phyloP scores from a whole-genome alignment of 2,797 vertebrate genomes.

The Platyrinchus mystaceus region DNA sequence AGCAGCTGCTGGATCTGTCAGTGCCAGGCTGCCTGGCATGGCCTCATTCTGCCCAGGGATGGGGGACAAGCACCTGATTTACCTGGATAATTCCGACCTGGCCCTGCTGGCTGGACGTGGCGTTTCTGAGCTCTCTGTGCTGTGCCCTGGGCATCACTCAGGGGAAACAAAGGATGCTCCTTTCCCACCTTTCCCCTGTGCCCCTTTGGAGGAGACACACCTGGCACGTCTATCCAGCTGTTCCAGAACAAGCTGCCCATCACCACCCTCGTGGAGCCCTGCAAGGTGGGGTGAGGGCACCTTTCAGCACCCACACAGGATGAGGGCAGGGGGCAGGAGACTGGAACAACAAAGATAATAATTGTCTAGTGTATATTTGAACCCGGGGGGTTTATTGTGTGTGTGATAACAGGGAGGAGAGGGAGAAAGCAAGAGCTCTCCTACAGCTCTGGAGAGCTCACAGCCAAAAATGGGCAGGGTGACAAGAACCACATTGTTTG shows the following conservation, averaged over 20 bases:
- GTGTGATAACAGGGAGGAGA: background rate
- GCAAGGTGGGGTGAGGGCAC: background rate
- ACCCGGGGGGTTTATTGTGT: background rate
- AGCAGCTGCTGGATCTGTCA: background rate
- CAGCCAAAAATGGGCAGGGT: background rate
- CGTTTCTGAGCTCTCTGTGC: too few species aligned
- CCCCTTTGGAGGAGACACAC: accelerated
- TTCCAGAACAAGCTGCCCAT: background rate
- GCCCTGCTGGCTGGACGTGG: too few species aligned
- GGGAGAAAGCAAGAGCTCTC: background rate
- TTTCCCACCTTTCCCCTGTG: background rate
- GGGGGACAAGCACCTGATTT: accelerated
- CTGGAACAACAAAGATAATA: background rate
- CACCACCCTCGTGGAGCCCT: background rate
- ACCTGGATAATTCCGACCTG: accelerated
- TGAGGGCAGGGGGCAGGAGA: background rate
- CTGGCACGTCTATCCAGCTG: background rate
- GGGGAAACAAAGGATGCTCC: background rate
- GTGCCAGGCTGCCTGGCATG: background rate
- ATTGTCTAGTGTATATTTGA: background rate
- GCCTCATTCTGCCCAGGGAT: accelerated
- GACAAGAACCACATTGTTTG: constrained; percentile 12
- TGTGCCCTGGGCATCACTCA: background rate
- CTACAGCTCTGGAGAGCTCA: background rate
- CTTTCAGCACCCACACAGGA: background rate